Base-by-base conservation (phyloP, 2,113 vertebrate genomes). In the Petromus typicus region DNA sequence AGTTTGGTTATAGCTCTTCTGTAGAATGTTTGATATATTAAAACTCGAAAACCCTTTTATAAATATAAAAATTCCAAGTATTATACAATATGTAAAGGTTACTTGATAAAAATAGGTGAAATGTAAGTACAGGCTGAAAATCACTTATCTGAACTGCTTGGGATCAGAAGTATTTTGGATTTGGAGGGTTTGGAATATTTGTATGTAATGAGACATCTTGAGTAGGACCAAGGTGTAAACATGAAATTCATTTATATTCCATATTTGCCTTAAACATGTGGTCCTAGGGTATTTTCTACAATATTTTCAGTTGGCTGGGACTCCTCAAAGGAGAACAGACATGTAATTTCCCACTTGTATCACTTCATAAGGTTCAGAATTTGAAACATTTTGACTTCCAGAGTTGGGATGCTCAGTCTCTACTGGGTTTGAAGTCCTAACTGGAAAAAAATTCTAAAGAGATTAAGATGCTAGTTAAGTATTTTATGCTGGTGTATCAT, bases 381-480 rank as follows among this genome's bases (percentile, higher is more conserved):
- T 75, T 75, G 57, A 27, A 63, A 71, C 13, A 64, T 34, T 89
- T 23, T 45, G 16, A 30, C 81, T 75, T 83, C 86, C 30, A 82
- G 45, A 54, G 79, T n/a, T 73, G 57, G 27, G 56, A 63, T 54
- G 23, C 12, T 71, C 25, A 88, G n/a, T 40, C 25, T 83, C 17
- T 75, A 78, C 25, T 91, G 7, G 17, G 43, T 25, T 86, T 54
- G 43, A 94, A 73, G 82, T 95, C 86, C 79, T 91, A 90, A 48
- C 1, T 84, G n/a, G 91, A 61, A 86, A 94, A n/a, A 87, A 61
- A 89, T 80, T 93, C 59, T 90, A 64, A 88, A 30, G n/a, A 59
- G 45, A 86, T 43, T 79, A 37, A 73, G 54, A 54, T 90, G 17
- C 56, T 95, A 93, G 79, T 51, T 92, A 90, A 79, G 37, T 67